Base-by-base conservation (phyloP, 2,113 vertebrate species). In the Sander vitreus region DNA sequence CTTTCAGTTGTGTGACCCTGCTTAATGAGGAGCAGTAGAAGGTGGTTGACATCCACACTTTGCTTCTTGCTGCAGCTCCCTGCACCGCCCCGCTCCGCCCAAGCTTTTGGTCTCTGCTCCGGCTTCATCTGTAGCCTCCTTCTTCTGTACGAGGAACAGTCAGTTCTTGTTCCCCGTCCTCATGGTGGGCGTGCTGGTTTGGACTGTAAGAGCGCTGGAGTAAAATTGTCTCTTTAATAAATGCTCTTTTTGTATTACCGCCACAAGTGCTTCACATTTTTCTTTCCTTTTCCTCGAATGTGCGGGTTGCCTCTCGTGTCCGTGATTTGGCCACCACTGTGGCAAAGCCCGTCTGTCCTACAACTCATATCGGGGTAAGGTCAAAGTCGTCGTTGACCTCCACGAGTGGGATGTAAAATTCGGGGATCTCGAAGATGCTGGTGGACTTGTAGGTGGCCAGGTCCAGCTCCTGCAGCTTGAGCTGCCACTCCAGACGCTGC, bases 361-460 rank as follows among this genome's bases (percentile, higher is more conserved):
- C 53, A 0, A 67, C 79, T 97, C 97, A 99, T 95, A 99, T 99
- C 5, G 98, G 98, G 1, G 98, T 99, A 94, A 99, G 94, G 91
- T 99, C 98, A 72, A 99, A 99, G 94, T 99, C 98, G 67, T 99
- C 98, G 30, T 99, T 99, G 85, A 99, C 98, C 85, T 99, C 98
- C 84, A 99, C 98, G 3, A 99, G 97, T 14, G 98, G 98, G 94
- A 99, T 98, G 83, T 99, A 98, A 76, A 99, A 99, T 93, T 99
- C 98, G 3, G 98, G 96, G 87, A 99, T 98, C 95, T 99, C 97
- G 59, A 99, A 99, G 93, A 99, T 99, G 96, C 97, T 98, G 96
- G 99, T 96, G 23, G 98, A 99, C 93, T 99, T 99, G 94, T 99
- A 98, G 0, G 97, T 97, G 91, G 98, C 97, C 48, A 97, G 97